A percentile compares a stretch with the other conserved stretches of the same genome.
Evolutionary conservation across 2,888 invertebrate species (phyloP).

Genomic region (Caenorhabditis sp.): DNA sequence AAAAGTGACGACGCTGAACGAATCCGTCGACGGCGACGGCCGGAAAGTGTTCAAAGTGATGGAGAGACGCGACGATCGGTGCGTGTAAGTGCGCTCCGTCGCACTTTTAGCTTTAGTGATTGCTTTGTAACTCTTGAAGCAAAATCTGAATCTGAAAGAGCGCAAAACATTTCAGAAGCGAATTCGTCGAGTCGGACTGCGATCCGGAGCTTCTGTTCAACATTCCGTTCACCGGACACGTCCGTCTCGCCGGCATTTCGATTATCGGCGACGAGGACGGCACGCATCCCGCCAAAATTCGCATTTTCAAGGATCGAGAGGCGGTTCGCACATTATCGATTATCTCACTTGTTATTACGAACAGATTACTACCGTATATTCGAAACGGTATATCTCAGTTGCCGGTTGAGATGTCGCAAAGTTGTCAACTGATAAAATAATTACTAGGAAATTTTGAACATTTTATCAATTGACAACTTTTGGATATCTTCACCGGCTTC

Average conservation of each 20-base stretch:
- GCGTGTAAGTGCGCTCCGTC: slow-evolving; percentile 69
- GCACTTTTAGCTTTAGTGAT: background rate
- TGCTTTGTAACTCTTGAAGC: too few relatives aligned
- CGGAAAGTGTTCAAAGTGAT: slow-evolving; percentile 89
- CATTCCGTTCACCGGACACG: slow-evolving; percentile 93
- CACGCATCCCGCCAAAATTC: slow-evolving; percentile 89
- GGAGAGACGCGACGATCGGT: slow-evolving; percentile 89
- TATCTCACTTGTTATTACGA: too few relatives aligned
- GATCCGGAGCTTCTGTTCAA: slow-evolving; percentile 96
- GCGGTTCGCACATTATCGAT: slow-evolving; percentile 71
- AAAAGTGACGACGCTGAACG: slow-evolving; percentile 90
- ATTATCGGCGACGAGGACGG: slow-evolving; percentile 89
- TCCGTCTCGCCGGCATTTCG: slow-evolving; percentile 94
- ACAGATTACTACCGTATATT: too few relatives aligned
- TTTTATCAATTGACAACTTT: too few relatives aligned
- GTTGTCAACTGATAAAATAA: too few relatives aligned
- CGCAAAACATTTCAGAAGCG: slow-evolving; percentile 64
- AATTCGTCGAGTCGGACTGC: slow-evolving; percentile 90
- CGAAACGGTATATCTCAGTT: too few relatives aligned
- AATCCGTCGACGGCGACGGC: slow-evolving; percentile 89
- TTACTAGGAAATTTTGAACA: too few relatives aligned
- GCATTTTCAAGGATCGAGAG: slow-evolving; percentile 83
- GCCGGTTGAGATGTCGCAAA: too few relatives aligned
- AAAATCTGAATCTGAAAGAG: too few relatives aligned
- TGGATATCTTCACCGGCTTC: too few relatives aligned